These are phyloP conservation scores for Empis stercorea DNA, from an alignment of 2,888 invertebrate genomes.

Conservation along the genomic window DNA sequence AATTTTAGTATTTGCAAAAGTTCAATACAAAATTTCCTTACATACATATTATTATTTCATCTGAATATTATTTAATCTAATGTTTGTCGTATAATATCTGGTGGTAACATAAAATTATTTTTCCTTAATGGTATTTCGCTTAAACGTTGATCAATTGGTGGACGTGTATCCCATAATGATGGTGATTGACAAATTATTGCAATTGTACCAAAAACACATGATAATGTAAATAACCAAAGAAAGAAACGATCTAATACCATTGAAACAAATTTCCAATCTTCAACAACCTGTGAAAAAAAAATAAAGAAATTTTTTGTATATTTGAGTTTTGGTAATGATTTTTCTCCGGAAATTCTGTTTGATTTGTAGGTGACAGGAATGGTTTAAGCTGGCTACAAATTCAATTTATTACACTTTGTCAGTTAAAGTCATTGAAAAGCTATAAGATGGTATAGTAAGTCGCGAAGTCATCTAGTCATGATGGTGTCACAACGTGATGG, in stretches of 20 bases:
- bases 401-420: no score
- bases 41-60: no score
- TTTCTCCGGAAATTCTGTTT: no score
- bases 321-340: no score
- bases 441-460: no score
- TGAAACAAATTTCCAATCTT: conserved; percentile 98
- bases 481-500: no score
- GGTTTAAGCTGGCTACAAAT: no score
- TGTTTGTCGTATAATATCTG: conserved; percentile 40
- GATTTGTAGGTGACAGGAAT: no score
- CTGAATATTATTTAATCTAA: conserved; percentile 24
- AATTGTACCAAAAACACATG: conserved; percentile 83
- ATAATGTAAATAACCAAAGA: conserved; percentile 90
- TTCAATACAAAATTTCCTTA: no score
- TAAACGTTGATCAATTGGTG: conserved; percentile 52
- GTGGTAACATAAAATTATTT: conserved; percentile 49
- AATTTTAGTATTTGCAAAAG: no score
- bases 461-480: no score
- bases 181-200: conserved; percentile 91
- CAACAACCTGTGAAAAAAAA: conserved; percentile 58
- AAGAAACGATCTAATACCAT: conserved; percentile 95
- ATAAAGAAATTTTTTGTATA: conserved; percentile 2
- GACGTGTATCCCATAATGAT: conserved; percentile 74
- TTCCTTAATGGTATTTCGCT: conserved; percentile 64
- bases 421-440: no score